These are phyloP conservation scores for Ardeotis arabs DNA, from an alignment of 2,113 vertebrate genomes.

Conservation along the genomic window DNA sequence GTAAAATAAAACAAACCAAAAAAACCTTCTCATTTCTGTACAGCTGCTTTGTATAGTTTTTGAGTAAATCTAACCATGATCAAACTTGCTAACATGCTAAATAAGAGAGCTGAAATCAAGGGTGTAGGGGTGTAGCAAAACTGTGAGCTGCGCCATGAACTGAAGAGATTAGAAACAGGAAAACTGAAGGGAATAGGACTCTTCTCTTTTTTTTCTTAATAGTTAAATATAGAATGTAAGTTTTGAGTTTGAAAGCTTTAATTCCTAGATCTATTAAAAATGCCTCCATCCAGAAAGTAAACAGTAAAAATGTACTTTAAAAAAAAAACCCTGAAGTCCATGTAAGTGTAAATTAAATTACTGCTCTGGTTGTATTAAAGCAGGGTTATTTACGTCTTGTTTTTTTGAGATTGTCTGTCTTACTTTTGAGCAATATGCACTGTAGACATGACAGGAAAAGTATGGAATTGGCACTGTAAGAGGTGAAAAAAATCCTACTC, in stretches of 20 bases:
- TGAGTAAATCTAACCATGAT: background rate
- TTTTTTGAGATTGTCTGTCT: background rate
- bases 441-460: background rate
- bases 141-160: background rate
- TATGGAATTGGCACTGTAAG: background rate
- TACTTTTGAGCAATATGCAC: background rate
- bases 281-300: background rate
- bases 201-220: background rate
- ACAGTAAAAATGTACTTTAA: background rate
- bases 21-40: background rate
- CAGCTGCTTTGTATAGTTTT: background rate
- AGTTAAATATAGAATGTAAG: background rate
- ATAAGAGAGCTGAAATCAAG: background rate
- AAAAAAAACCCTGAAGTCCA: rapidly evolving
- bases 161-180: background rate
- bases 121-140: background rate
- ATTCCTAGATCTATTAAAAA: background rate
- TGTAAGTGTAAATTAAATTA: background rate
- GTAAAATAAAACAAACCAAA: background rate
- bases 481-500: background rate
- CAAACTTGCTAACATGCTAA: background rate
- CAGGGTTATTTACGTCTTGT: background rate
- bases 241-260: background rate
- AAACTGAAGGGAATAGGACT: background rate
- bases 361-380: background rate